Conservation (phyloP, 2,113 vertebrate species). For the Bufo gargarizans region DNA sequence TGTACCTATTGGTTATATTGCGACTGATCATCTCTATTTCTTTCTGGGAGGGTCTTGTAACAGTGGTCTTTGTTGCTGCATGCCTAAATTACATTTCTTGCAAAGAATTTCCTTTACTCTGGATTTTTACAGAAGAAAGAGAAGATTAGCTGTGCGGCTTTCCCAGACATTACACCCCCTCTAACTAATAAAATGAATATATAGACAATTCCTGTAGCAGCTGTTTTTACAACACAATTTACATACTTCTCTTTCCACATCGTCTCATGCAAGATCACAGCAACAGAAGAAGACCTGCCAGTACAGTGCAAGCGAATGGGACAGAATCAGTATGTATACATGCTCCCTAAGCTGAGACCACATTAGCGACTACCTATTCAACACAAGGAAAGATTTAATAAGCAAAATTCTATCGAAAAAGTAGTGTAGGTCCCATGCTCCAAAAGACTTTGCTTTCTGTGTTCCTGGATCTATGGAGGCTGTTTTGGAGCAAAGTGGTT, state of each 20-base stretch:
- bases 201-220: slow-evolving; percentile 6
- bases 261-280: background rate
- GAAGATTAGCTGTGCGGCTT: slow-evolving; percentile 35
- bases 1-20: background rate
- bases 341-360: no score
- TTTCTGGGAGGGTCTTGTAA: slow-evolving; percentile 26
- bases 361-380: no score
- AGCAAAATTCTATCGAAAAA: no score
- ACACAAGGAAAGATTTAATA: no score
- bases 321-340: no score
- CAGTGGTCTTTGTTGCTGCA: slow-evolving; percentile 31
- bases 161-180: slow-evolving; percentile 15
- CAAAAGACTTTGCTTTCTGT: no score
- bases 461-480: no score
- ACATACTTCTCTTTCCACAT: background rate
- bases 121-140: slow-evolving; percentile 22
- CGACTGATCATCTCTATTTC: slow-evolving; percentile 14
- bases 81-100: slow-evolving; percentile 31
- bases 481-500: no score
- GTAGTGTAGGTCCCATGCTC: no score
- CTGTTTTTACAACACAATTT: slow-evolving; percentile 11
- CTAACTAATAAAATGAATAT: background rate
- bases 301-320: no score
- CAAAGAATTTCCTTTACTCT: slow-evolving; percentile 28
- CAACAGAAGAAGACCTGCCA: background rate